Evolutionary conservation across 2,888 invertebrate species (phyloP).

Genomic region (Leptogaster cylindrica): DNA sequence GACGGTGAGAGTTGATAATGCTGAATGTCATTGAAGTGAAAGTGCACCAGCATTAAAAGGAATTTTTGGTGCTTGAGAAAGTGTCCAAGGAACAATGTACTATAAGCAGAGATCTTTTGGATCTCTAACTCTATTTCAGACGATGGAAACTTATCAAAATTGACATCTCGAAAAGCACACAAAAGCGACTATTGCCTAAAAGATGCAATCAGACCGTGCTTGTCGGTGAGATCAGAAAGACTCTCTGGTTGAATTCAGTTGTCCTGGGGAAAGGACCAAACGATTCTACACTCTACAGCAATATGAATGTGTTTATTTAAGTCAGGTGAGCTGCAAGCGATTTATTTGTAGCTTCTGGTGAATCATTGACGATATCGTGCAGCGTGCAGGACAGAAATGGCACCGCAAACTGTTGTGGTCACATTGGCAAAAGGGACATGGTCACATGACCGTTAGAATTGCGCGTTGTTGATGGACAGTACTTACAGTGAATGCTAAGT

Average conservation of each 20-base stretch:
- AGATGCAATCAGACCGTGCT: slow-evolving; percentile 3
- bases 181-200: slow-evolving; percentile 6
- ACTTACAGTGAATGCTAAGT: slow-evolving; percentile 91
- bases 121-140: too few relatives aligned
- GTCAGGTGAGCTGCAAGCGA: not conserved
- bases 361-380: slow-evolving; percentile 2
- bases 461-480: too few relatives aligned
- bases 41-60: too few relatives aligned
- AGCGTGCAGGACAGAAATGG: not conserved
- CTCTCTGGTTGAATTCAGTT: slow-evolving; percentile 2
- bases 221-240: slow-evolving; percentile 1
- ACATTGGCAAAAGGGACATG: not conserved
- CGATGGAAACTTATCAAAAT: slow-evolving; percentile 5
- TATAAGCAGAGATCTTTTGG: too few relatives aligned
- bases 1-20: too few relatives aligned
- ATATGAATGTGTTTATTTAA: not conserved
- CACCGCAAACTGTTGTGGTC: not conserved
- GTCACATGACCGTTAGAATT: not conserved
- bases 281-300: too few relatives aligned
- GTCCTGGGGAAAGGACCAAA: too few relatives aligned
- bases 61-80: too few relatives aligned
- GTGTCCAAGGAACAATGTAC: too few relatives aligned
- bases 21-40: too few relatives aligned
- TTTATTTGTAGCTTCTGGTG: not conserved
- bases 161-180: slow-evolving; percentile 15